Evolutionary conservation across 1,140 invertebrate species (phyloP), one percentile per base, ranked within the genome.

Genomic region (Habropoda laboriosa): DNA sequence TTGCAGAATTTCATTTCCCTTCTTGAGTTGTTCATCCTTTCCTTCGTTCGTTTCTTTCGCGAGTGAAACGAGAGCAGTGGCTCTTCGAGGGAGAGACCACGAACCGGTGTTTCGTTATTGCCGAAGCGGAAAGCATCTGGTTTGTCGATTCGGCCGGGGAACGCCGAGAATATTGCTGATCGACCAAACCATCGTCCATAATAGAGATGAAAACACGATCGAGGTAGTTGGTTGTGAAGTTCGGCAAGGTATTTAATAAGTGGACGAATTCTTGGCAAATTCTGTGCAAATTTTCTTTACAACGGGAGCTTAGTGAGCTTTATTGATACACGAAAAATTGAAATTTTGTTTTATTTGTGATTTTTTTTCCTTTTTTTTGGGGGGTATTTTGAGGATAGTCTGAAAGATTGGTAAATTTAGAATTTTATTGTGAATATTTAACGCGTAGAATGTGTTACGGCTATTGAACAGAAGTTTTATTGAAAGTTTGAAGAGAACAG

Each of bases 221-320:
- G 30, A 51, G 16, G 18, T n/a, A 21, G n/a, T 12, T 6, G 8
- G 51, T 40, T 57, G n/a, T n/a, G n/a, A n/a, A n/a, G n/a, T 30
- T 42, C 24, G 35, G 18, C 18, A 3, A 49, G 57, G 18, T 55
- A 64, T 64, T 74, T 74, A 51, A 75, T 53, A 75, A 64, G 13
- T 64, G 58, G 45, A 40, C 58, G 42, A 30, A 53, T 63, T 51
- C 45, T 30, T 51, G n/a, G 58, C 18, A 53, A 40, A 53, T 47
- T 51, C 24, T n/a, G 8, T 18, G 18, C 13, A 12, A 30, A 30
- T 21, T 30, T 47, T 38, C 16, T 45, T 16, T 18, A 12, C 1
- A 1, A 4, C n/a, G 47, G 5, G 1, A 2, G 16, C 16, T 40
- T 38, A n/a, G n/a, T 7, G 35, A 30, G 16, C 38, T 24, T 61